phyloP scores from a whole-genome alignment of 35 echinoderm and acorn worm species.

The Apostichopus japonicus region DNA sequence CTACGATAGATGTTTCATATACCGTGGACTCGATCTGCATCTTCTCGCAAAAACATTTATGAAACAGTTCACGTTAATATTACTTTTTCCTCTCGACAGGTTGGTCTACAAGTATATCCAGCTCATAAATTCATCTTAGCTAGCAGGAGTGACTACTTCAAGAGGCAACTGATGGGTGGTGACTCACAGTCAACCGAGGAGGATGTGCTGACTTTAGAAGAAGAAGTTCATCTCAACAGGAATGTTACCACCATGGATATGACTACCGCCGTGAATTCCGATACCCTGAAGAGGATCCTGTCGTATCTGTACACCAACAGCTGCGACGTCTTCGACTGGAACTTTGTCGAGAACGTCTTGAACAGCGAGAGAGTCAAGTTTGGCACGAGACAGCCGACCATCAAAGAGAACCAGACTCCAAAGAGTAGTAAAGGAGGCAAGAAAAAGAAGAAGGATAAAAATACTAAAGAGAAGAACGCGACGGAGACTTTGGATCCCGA shows the following conservation, averaged over 20 bases:
- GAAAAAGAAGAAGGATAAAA: constrained; percentile 53
- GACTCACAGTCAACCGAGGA: constrained; percentile 24
- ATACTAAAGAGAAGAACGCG: constrained; percentile 55
- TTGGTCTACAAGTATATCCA: constrained; percentile 65
- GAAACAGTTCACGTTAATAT: not conserved
- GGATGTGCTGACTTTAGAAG: not conserved
- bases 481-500: constrained; percentile 1
- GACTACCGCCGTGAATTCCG: constrained; percentile 45
- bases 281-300: constrained; percentile 62
- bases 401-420: constrained; percentile 55
- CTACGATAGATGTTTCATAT: too few relatives aligned
- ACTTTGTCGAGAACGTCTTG: constrained; percentile 54
- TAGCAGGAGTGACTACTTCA: constrained; percentile 79
- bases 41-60: not conserved
- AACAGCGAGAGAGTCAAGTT: not conserved
- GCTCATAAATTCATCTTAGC: constrained; percentile 92
- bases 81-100: constrained; percentile 42
- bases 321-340: constrained; percentile 77
- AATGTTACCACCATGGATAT: constrained; percentile 59
- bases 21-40: too few relatives aligned
- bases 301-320: constrained; percentile 87
- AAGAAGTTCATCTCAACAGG: constrained; percentile 25
- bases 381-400: not conserved
- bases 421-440: constrained; percentile 33
- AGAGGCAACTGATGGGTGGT: constrained; percentile 60